Conservation (phyloP, 2,888 invertebrate species). For the Labia minor region DNA sequence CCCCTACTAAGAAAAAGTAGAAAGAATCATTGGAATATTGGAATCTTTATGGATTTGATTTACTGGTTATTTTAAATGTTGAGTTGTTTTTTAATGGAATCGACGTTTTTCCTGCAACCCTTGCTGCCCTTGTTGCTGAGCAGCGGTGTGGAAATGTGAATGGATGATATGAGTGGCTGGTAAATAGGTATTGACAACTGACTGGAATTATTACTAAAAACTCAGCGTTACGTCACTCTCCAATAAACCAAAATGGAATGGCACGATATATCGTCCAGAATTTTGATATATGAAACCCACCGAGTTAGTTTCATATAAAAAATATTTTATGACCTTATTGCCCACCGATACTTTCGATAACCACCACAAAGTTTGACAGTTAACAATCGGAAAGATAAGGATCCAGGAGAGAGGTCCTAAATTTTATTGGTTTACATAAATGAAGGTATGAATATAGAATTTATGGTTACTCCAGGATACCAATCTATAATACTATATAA, state of each 20-base stretch:
- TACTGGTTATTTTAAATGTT: background rate
- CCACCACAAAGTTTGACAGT: background rate
- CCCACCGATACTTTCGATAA: background rate
- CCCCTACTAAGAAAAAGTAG: no score
- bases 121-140: background rate
- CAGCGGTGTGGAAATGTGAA: constrained; percentile 7
- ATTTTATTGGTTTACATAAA: background rate
- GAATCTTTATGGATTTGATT: background rate
- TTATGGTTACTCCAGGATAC: no score
- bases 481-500: no score
- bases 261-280: constrained; percentile 6
- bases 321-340: background rate
- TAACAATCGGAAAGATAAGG: constrained; percentile 13
- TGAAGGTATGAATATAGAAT: background rate
- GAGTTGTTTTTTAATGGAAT: background rate
- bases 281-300: constrained; percentile 2
- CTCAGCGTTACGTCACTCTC: background rate
- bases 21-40: no score
- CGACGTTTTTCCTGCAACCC: background rate
- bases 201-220: background rate
- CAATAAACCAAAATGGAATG: constrained; percentile 2
- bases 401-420: background rate
- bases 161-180: background rate
- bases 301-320: background rate
- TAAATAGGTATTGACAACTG: constrained; percentile 1